Conservation (phyloP, 2,888 invertebrate species). For the Habroteleia sp. region DNA sequence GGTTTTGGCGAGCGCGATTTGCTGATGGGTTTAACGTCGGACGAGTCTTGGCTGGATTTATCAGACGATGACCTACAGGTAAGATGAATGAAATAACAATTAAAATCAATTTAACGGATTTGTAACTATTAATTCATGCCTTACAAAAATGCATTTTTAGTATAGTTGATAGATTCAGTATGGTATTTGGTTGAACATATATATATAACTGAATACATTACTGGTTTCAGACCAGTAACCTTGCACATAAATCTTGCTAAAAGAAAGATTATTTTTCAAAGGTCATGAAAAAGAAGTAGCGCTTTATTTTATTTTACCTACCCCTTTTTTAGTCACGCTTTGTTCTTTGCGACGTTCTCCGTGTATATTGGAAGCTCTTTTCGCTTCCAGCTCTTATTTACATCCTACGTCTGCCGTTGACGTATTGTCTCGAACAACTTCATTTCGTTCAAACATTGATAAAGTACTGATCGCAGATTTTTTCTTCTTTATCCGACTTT, state of each 20-base stretch:
- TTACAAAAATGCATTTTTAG: too few species aligned
- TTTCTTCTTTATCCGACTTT: constrained; percentile 8
- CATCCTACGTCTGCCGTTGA: constrained; percentile 44
- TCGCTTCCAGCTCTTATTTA: constrained; percentile 43
- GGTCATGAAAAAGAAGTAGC: constrained; percentile 6
- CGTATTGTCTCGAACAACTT: constrained; percentile 56
- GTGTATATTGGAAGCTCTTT: constrained; percentile 31
- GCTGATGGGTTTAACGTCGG: constrained; percentile 91
- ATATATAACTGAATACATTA: too few species aligned
- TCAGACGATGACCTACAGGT: constrained; percentile 80
- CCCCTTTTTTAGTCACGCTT: constrained; percentile 7
- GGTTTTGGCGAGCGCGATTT: constrained; percentile 92
- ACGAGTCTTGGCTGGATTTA: constrained; percentile 83
- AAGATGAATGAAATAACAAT: constrained; percentile 50
- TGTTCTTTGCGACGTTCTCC: constrained; percentile 11
- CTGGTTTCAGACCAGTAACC: neutral
- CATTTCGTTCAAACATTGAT: constrained; percentile 52
- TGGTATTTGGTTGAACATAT: too few species aligned
- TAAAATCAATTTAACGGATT: constrained; percentile 69
- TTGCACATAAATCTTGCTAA: constrained; percentile 32
- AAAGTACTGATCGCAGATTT: constrained; percentile 47
- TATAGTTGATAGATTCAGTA: too few species aligned
- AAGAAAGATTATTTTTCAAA: constrained; percentile 50
- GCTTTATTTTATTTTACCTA: constrained; percentile 17
- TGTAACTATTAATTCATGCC: constrained; percentile 57